Base-by-base conservation (phyloP, 2,113 vertebrate genomes). In the Scolopax mira region DNA sequence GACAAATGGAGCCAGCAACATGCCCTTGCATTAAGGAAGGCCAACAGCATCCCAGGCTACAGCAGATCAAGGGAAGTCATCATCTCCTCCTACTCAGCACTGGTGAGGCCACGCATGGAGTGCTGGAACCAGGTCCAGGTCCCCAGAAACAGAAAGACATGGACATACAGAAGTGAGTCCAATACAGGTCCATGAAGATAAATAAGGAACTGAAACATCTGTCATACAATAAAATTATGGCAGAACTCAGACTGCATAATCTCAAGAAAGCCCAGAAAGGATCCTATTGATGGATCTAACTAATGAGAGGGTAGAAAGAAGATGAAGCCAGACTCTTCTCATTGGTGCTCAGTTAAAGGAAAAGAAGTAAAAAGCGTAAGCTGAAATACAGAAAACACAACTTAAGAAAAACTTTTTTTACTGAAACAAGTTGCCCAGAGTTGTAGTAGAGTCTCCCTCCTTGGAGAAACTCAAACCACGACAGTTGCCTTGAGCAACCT, bases 91-190 rank as follows among this genome's bases (percentile, higher is more conserved):
- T 58, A 25, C 13, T 74, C 41, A 62, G 67, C 51, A 60, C 15
- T 46, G 30, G 18, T 46, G 28, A 71, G 22, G 31, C 27, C 46
- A 70, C 17, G 37, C 6, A 51, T 1, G 15, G 27, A 70, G 23
- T 48, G 33, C 17, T 51, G 6, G 31, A 42, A 16, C 33, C 35
- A 74, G 14, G 6, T 67, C 51, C 46, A 13, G 24, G 13, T 78
- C 18, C 25, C 22, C 41, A 77, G 10, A 14, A 64, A 70, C 0
- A 54, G 4, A 81, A 3, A 70, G 6, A 85, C 11, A 28, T 1
- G 2, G 28, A 37, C 41, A 46, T 25, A 62, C 0, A 1, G 4
- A 5, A 52, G 1, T 33, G 14, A 46, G 19, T 78, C 17, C 30
- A 66, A 3, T 57, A 25, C 66, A 83, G 19, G 28, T 37, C 28